Evolutionary conservation across 53 echinoderm and acorn worm genomes (phyloP).

Genomic region (Temnopleurus reevesii): DNA sequence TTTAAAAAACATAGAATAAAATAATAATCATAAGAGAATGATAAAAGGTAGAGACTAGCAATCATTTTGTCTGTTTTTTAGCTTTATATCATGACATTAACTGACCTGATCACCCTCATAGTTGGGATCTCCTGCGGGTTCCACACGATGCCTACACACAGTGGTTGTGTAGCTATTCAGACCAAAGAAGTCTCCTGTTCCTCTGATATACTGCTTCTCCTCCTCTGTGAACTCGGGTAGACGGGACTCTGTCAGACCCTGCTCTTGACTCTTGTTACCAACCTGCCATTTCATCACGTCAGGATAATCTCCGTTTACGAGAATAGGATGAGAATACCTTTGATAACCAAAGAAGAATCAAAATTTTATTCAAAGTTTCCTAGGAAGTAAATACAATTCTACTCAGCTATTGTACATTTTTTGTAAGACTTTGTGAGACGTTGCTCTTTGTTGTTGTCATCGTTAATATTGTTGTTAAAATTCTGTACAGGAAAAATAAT

Average conservation of each 20-base stretch:
- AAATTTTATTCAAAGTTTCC: neutral
- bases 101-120: slow-evolving; percentile 90
- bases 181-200: slow-evolving; percentile 91
- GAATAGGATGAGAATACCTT: slow-evolving; percentile 91
- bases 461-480: no score
- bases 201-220: slow-evolving; percentile 80
- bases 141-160: slow-evolving; percentile 62
- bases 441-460: no score
- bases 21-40: no score
- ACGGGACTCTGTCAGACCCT: slow-evolving; percentile 77
- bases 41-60: no score
- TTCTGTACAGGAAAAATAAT: no score
- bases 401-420: no score
- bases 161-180: slow-evolving; percentile 89
- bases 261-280: slow-evolving; percentile 87
- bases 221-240: slow-evolving; percentile 86
- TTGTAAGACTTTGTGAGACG: no score
- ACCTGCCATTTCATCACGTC: slow-evolving; percentile 93
- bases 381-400: no score
- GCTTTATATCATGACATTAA: no score
- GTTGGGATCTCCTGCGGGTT: slow-evolving; percentile 68
- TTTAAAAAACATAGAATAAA: no score
- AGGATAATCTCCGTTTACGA: slow-evolving; percentile 88
- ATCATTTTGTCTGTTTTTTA: no score
- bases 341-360: neutral